phyloP scores from a whole-genome alignment of 2,888 invertebrate genomes.

The Scaptomyza polygonia region DNA sequence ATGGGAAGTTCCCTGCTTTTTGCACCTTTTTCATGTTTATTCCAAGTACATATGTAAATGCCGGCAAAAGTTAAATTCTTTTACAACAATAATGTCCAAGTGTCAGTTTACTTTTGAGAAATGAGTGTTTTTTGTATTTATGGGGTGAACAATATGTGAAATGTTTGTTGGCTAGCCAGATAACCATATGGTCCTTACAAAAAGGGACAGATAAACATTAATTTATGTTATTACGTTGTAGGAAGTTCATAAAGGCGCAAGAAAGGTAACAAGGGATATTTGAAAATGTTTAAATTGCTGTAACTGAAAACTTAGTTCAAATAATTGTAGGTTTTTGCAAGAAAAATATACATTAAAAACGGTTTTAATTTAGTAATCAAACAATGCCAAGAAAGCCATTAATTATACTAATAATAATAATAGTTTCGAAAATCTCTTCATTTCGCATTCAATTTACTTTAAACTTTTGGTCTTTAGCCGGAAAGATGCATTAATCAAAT shows the following conservation, averaged over 20 bases:
- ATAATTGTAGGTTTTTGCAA: not conserved
- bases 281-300: not conserved
- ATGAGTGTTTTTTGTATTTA: slow-evolving; percentile 15
- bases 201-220: slow-evolving; percentile 4
- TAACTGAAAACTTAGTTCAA: not conserved
- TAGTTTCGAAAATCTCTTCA: no score
- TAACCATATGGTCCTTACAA: slow-evolving; percentile 49
- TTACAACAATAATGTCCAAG: slow-evolving; percentile 42
- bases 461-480: not conserved
- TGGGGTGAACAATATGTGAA: slow-evolving; percentile 16
- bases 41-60: slow-evolving; percentile 12
- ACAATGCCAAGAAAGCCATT: no score
- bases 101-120: slow-evolving; percentile 49
- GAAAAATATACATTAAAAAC: no score
- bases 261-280: slow-evolving; percentile 2
- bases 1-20: slow-evolving; percentile 24
- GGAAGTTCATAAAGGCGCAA: no score
- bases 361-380: no score
- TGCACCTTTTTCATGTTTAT: slow-evolving; percentile 33
- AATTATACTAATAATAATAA: no score
- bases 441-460: not conserved
- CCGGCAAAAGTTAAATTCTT: slow-evolving; percentile 54
- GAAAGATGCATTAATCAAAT: not conserved
- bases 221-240: slow-evolving; percentile 12
- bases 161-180: slow-evolving; percentile 25